Evolutionary conservation across 92 coral and sea anemone species (phyloP).

Genomic region (Paramuricea clavata): DNA sequence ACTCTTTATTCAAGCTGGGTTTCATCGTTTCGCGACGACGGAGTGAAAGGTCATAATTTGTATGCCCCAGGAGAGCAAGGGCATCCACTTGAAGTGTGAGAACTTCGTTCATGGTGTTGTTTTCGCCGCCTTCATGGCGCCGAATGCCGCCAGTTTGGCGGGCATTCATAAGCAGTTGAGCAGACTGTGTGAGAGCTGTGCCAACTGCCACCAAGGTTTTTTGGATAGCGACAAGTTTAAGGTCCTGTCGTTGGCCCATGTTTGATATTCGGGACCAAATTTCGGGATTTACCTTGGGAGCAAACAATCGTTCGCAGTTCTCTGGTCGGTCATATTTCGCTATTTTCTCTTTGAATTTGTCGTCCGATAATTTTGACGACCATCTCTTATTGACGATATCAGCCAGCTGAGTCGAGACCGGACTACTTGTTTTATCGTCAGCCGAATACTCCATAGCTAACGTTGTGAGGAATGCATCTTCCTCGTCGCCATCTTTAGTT

Average conservation of each 20-base stretch:
- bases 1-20: neutral
- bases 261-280: constrained; percentile 32
- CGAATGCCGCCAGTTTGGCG: too few species aligned
- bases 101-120: too few species aligned
- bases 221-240: constrained; percentile 37
- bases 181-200: too few species aligned
- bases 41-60: too few species aligned
- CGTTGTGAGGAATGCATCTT: constrained; percentile 20
- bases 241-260: constrained; percentile 44
- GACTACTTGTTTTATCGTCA: constrained; percentile 2
- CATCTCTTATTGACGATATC: neutral
- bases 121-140: too few species aligned
- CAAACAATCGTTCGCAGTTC: constrained; percentile 24
- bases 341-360: constrained; percentile 27
- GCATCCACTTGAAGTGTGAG: too few species aligned
- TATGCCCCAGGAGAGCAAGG: too few species aligned
- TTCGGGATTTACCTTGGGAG: constrained; percentile 42
- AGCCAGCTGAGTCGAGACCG: constrained; percentile 30
- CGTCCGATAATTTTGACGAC: constrained; percentile 12
- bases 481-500: constrained; percentile 19
- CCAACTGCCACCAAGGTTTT: constrained; percentile 23
- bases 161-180: too few species aligned
- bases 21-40: too few species aligned
- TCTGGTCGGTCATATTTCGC: constrained; percentile 37
- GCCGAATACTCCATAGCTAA: constrained; percentile 17